Evolutionary conservation across 1,140 invertebrate genomes (phyloP), one percentile per base, ranked within the genome.

Genomic region (Drosophila burlai): DNA sequence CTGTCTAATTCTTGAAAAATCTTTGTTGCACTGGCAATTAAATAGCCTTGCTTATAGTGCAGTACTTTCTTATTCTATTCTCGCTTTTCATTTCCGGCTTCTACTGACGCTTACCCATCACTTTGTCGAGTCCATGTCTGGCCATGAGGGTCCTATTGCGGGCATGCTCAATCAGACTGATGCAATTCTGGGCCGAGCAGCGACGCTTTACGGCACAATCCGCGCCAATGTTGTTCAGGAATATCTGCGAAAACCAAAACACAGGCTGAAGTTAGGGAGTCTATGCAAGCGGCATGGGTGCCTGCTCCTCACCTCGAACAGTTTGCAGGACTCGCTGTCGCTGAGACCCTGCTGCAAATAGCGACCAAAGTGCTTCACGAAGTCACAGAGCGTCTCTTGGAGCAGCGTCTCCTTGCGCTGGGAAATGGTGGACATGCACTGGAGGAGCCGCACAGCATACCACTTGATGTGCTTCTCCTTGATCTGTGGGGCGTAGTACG

Each of bases 391-490:
- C 3, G 96, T 96, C 92, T 97, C 97, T 77, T 96, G 95, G 4
- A 97, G 94, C 29, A 94, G 92, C 76, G 97, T 96, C 90, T 97
- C 97, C 47, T 94, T 95, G 46, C 97, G 93, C 76, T 94, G 93
- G 10, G 95, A 94, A 58, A 97, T 96, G 45, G 94, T 94, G 3
- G 94, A 93, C 72, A 97, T 93, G 80, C 96, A 96, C 8, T 96
- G 96, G 54, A 97, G 93, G 31, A 97, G 86, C 85, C 96, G 96
- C 26, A 95, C 94, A 16, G 97, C 95, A 81, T 97, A 97, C 61
- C 95, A 95, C 87, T 96, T 96, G 79, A 96, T 95, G 93, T 97
- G 97, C 46, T 95, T 95, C 29, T 96, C 96, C 66, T 96, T 95
- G 71, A 95, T 95, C 81, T 94, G 94, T 21, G 95, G 94, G 73